Evolutionary conservation across 2,113 vertebrate species (phyloP).

Genomic region (Colaptes auratus): DNA sequence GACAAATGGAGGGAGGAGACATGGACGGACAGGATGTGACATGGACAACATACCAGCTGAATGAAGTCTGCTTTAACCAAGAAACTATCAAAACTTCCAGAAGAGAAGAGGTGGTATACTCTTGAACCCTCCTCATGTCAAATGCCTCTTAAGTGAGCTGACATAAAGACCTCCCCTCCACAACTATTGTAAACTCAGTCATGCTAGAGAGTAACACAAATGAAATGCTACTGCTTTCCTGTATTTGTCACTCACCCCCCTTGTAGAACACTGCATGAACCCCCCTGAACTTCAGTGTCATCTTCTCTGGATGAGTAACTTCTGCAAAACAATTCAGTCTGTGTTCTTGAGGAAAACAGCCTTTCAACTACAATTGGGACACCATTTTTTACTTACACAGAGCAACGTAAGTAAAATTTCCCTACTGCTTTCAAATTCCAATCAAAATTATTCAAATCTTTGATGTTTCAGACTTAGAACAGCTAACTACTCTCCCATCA

Average conservation of each 20-base stretch:
- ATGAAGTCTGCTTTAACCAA: not conserved
- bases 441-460: not conserved
- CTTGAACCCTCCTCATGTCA: not conserved
- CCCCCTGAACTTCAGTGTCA: not conserved
- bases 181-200: not conserved
- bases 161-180: not conserved
- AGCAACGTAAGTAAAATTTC: not conserved
- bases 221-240: not conserved
- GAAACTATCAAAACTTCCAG: not conserved
- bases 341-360: not conserved
- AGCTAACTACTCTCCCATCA: not conserved
- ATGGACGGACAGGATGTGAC: rapidly evolving
- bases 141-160: not conserved
- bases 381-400: not conserved
- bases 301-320: not conserved
- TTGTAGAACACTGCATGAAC: not conserved
- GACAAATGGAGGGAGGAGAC: not conserved
- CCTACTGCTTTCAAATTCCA: not conserved
- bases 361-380: not conserved
- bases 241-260: not conserved
- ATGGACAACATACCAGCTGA: rapidly evolving
- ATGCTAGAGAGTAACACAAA: not conserved
- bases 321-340: not conserved
- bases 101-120: not conserved
- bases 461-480: not conserved